phyloP scores from a whole-genome alignment of 2,797 vertebrate genomes.

The Capromys pilorides region DNA sequence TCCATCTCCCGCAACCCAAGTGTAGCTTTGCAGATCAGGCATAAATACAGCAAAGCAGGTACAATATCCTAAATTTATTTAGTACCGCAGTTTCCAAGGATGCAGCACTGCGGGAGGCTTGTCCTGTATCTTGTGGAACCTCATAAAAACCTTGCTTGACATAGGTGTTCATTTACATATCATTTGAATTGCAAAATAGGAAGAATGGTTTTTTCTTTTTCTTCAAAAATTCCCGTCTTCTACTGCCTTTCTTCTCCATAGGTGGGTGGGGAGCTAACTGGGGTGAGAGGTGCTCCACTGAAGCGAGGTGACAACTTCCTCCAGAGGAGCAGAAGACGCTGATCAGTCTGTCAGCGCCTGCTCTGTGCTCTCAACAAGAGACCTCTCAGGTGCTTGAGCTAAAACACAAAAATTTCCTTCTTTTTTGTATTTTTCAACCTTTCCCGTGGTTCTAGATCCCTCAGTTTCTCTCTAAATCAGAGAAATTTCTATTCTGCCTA shows the following conservation, averaged over 20 bases:
- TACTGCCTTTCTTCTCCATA: background rate
- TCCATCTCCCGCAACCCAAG: background rate
- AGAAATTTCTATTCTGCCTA: background rate
- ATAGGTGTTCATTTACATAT: slow-evolving; percentile 40
- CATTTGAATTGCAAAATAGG: slow-evolving; percentile 60
- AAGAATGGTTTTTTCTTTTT: background rate
- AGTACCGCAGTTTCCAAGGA: background rate
- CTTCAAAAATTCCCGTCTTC: background rate
- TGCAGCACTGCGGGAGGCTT: background rate
- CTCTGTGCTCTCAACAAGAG: background rate
- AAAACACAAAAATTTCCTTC: background rate
- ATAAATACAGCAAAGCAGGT: background rate
- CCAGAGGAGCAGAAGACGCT: background rate
- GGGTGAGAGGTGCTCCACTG: background rate
- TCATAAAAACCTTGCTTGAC: slow-evolving; percentile 31
- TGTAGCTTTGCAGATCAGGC: background rate
- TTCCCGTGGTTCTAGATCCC: background rate
- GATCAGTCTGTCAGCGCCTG: background rate
- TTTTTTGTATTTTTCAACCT: background rate
- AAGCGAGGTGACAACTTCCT: background rate
- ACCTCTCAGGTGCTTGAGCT: background rate
- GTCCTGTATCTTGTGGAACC: background rate
- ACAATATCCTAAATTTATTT: slow-evolving; percentile 9
- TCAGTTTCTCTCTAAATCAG: background rate
- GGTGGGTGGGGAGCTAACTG: background rate